A percentile compares a stretch with the other conserved stretches of the same genome.
Conservation (phyloP, 2,888 invertebrate species). For the Blera fallax region DNA sequence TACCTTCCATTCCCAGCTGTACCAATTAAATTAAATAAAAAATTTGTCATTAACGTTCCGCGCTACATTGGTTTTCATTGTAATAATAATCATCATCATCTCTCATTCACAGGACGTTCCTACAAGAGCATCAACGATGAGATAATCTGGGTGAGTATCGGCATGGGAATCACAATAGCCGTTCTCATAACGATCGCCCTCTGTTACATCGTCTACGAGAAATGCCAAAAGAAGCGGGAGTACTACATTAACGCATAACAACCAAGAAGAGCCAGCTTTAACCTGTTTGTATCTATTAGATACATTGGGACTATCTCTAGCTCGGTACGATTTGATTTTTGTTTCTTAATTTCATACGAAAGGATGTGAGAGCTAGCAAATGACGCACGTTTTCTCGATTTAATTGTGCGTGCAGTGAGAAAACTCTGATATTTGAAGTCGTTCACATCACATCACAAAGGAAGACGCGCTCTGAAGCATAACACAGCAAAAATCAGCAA, state of each 20-base stretch:
- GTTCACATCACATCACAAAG: background rate
- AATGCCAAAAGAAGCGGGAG: slow-evolving; percentile 86
- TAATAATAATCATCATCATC: slow-evolving; percentile 21
- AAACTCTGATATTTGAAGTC: background rate
- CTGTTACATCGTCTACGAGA: slow-evolving; percentile 90
- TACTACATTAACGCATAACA: slow-evolving; percentile 86
- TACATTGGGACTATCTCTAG: slow-evolving; percentile 30
- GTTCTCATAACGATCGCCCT: slow-evolving; percentile 90
- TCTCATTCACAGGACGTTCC: slow-evolving; percentile 86
- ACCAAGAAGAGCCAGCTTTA: slow-evolving; percentile 37
- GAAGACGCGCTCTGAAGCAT: no score
- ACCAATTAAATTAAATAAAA: background rate
- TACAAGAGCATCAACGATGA: slow-evolving; percentile 92
- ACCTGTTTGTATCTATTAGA: slow-evolving; percentile 44
- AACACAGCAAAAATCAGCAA: no score
- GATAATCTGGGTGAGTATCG: slow-evolving; percentile 93
- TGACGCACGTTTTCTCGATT: slow-evolving; percentile 28
- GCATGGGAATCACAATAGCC: slow-evolving; percentile 91
- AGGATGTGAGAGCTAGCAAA: slow-evolving; percentile 31
- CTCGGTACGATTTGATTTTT: slow-evolving; percentile 47
- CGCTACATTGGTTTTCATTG: slow-evolving; percentile 29
- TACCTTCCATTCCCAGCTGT: background rate
- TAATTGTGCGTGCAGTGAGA: slow-evolving; percentile 10
- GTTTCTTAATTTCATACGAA: slow-evolving; percentile 52
- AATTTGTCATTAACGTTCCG: slow-evolving; percentile 39